Percentiles rank a stretch among this genome's conserved stretches.
phyloP scores from a whole-genome alignment of 2,113 vertebrate species.

The Mormyrus lacerda region DNA sequence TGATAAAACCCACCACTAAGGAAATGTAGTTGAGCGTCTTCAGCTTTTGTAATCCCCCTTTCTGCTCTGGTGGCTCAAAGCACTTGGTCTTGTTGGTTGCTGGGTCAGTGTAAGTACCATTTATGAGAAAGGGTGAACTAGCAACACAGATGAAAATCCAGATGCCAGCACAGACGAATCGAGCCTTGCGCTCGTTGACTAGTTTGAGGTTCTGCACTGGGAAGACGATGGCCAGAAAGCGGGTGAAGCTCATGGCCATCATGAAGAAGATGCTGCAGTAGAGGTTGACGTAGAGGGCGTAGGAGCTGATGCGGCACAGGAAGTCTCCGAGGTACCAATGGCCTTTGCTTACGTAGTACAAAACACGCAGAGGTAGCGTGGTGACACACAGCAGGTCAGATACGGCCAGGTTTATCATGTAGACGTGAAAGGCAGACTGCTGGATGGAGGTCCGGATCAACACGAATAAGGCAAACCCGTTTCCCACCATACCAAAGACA shows the following conservation, averaged over 20 bases:
- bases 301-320: constrained; percentile 81
- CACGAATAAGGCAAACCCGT: constrained; percentile 74
- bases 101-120: constrained; percentile 46
- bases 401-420: constrained; percentile 86
- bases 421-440: constrained; percentile 78
- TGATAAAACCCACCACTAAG: constrained; percentile 70
- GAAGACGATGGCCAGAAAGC: constrained; percentile 88
- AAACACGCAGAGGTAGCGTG: constrained; percentile 79
- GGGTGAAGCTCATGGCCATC: constrained; percentile 90
- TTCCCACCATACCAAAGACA: constrained; percentile 75
- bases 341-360: constrained; percentile 79
- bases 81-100: constrained; percentile 78
- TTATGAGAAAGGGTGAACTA: constrained; percentile 72
- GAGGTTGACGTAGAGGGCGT: constrained; percentile 85
- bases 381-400: constrained; percentile 84
- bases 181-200: constrained; percentile 68
- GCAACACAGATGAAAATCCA: constrained; percentile 80
- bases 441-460: constrained; percentile 69
- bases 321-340: constrained; percentile 78
- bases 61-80: constrained; percentile 70
- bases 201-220: constrained; percentile 76
- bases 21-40: constrained; percentile 73
- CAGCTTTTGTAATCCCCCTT: constrained; percentile 33
- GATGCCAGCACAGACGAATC: constrained; percentile 61
- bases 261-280: constrained; percentile 96